Base-by-base conservation (phyloP, 2,797 vertebrate species). In the Enoplosus armatus region DNA sequence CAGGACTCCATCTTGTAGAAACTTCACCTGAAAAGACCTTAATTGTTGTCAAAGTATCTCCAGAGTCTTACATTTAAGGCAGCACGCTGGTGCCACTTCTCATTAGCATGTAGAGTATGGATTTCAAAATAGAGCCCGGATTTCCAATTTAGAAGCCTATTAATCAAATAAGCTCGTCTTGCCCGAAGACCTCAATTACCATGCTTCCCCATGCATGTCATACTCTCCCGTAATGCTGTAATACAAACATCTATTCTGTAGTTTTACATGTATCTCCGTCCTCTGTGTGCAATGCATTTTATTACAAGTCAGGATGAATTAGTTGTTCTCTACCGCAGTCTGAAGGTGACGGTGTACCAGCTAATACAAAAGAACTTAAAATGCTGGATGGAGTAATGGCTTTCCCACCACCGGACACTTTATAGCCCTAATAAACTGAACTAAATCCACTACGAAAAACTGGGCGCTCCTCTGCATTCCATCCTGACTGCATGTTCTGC, bases 401-500 rank as follows among this genome's bases (percentile, higher is more conserved):
- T 93, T 94, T 94, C 88, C 91, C 90, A 92, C 89, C 89, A 91
- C 80, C 66, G 75, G 89, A 92, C 87, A 90, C 88, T 93, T 94
- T 93, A 93, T 90, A 86, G 90, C 87, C 82, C 83, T 85, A 90
- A 90, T 93, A 94, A 94, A 93, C 83, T 87, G 61, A 79, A 61
- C 89, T 84, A 95, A 94, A 95, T 95, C 94, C 93, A 90, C 87
- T 65, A 83, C 89, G 77, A 74, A 68, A 69, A 80, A 83, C 47
- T 9, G 41, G 72, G 71, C 55, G 73, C 85, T 88, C 80, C 79
- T 87, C 87, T 82, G 86, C 90, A 96, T 91, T 96, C 93, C 89
- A 93, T 92, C 92, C 80, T 88, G 90, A 92, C 91, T 92, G 90
- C 92, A 93, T 95, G 93, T 91, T 90, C 83, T 85, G 78, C 82